Conservation (phyloP, 1,140 invertebrate species). For the Pseudomyrmex flavicornis region DNA sequence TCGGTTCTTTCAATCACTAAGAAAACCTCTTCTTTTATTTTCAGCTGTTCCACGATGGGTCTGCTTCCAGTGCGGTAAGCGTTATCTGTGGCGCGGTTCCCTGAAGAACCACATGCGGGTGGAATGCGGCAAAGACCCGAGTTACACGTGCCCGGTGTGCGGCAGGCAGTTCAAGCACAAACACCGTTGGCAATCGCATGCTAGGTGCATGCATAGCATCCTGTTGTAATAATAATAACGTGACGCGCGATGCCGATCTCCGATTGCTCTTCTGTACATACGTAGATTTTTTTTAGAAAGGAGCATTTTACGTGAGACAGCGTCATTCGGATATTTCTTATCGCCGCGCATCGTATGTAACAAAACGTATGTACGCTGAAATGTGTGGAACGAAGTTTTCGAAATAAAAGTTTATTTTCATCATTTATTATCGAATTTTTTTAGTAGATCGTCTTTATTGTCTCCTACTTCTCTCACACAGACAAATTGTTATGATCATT, state of each 20-base stretch:
- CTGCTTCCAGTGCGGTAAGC: slow-evolving; percentile 82
- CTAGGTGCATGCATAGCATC: slow-evolving; percentile 78
- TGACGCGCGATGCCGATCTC: neutral
- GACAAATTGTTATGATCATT: no score
- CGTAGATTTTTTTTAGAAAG: no score
- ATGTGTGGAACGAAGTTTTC: no score
- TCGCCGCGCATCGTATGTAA: no score
- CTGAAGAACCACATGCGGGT: slow-evolving; percentile 85
- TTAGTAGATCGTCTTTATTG: no score
- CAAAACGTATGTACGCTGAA: no score
- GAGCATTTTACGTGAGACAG: no score
- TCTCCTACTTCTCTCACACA: no score
- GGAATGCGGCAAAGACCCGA: slow-evolving; percentile 86
- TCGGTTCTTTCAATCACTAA: neutral
- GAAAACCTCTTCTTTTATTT: slow-evolving; percentile 60
- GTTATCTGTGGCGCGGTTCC: slow-evolving; percentile 84
- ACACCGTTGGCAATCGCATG: slow-evolving; percentile 83
- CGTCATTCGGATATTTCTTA: no score
- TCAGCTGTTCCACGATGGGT: slow-evolving; percentile 72
- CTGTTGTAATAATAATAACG: slow-evolving; percentile 46
- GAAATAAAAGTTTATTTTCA: no score
- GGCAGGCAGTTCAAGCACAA: slow-evolving; percentile 85
- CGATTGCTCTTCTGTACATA: no score
- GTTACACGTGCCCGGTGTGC: slow-evolving; percentile 85
- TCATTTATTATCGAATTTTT: no score